These are phyloP conservation scores for Enteromius treurensis DNA, from an alignment of 2,797 vertebrate species.

Conservation along the genomic window DNA sequence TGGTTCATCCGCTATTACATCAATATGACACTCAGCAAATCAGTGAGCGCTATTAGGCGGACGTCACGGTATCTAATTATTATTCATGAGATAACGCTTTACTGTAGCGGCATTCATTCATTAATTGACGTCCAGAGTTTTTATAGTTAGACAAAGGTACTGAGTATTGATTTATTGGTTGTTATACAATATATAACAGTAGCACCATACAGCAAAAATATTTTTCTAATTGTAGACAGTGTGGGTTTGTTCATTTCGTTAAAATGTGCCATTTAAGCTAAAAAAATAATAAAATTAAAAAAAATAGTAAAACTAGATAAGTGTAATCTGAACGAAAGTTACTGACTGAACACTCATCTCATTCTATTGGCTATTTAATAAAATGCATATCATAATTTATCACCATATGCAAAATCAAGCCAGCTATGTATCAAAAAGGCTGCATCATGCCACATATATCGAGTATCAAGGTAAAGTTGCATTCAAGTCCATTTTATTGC, in stretches of 20 bases:
- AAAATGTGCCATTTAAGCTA: not conserved
- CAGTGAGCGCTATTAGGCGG: not conserved
- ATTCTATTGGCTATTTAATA: not conserved
- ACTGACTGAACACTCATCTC: not conserved
- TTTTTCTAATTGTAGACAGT: not conserved
- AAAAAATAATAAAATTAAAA: too few relatives aligned
- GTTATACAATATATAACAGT: not conserved
- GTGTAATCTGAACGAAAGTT: not conserved
- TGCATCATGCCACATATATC: not conserved
- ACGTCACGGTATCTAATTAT: not conserved
- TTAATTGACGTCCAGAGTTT: not conserved
- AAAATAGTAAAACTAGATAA: not conserved
- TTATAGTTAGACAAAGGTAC: too few relatives aligned
- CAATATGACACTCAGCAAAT: not conserved
- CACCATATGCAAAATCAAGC: not conserved
- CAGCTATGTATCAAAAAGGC: not conserved
- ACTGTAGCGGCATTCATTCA: not conserved
- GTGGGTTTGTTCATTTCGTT: not conserved
- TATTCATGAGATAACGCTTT: not conserved
- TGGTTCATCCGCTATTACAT: not conserved
- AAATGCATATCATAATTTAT: not conserved
- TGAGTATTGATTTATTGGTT: not conserved
- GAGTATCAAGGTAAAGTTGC: not conserved
- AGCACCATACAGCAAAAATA: not conserved
- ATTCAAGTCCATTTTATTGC: not conserved